Conservation (phyloP, 2,888 invertebrate species). For the Nomada lathburiana region DNA sequence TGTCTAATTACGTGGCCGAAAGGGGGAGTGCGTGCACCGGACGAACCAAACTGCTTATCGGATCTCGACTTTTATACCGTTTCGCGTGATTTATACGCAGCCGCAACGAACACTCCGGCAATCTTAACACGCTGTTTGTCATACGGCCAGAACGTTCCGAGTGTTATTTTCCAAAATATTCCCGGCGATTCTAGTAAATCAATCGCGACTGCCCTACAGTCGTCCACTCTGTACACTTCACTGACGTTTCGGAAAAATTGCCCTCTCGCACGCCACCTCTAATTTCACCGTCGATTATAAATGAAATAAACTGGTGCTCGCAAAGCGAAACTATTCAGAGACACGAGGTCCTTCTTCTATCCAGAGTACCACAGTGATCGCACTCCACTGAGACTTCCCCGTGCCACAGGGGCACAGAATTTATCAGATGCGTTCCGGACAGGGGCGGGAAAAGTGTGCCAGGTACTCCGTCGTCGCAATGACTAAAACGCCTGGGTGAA, state of each 20-base stretch:
- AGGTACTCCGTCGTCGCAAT: constrained; percentile 33
- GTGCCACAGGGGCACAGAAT: constrained; percentile 1
- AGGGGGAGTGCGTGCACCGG: constrained; percentile 1
- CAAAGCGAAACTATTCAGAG: too few species aligned
- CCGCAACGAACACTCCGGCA: neutral
- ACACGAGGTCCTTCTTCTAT: too few species aligned
- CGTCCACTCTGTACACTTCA: neutral
- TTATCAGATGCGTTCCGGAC: constrained; percentile 18
- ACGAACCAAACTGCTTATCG: constrained; percentile 10
- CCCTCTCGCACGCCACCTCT: neutral
- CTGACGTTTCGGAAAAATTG: neutral
- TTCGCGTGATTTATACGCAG: constrained; percentile 32
- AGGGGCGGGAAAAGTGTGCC: constrained; percentile 21
- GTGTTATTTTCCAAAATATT: neutral
- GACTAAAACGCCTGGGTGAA: constrained; percentile 29
- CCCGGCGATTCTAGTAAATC: neutral
- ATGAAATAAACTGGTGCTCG: too few species aligned
- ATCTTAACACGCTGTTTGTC: constrained; percentile 23
- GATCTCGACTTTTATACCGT: constrained; percentile 7
- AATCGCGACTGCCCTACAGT: neutral
- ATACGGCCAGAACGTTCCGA: neutral
- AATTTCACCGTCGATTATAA: neutral
- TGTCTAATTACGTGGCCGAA: neutral
- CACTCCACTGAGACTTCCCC: too few species aligned
- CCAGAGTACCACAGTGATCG: too few species aligned